A percentile compares a stretch with the other conserved stretches of the same genome.
These are phyloP conservation scores for Seira musarum DNA, from an alignment of 2,888 invertebrate species.

Conservation along the genomic window DNA sequence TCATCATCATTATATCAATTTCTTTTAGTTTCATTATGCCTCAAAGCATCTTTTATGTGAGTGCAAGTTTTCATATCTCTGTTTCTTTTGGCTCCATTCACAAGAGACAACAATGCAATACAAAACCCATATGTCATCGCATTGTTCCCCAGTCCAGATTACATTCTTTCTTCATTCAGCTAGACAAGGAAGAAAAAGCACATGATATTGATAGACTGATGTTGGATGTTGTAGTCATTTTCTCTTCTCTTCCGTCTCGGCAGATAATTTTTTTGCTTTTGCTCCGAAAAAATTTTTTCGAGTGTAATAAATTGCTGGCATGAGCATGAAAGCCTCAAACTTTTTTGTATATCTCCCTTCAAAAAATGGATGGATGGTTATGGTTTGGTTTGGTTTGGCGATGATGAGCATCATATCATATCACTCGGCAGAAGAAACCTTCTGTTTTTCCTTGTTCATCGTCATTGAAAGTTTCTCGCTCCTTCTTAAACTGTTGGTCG, in stretches of 20 bases:
- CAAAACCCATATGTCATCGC: conserved; percentile 50
- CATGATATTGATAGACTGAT: too few species aligned
- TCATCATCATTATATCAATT: too few species aligned
- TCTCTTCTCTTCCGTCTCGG: conserved; percentile 11
- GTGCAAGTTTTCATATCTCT: too few species aligned
- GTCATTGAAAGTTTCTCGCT: background rate
- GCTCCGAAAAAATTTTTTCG: conserved; percentile 65
- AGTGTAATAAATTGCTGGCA: conserved; percentile 70
- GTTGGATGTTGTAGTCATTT: conserved; percentile 27
- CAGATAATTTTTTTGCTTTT: conserved; percentile 8
- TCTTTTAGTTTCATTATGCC: too few species aligned
- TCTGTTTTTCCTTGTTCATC: too few species aligned
- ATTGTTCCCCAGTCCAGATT: conserved; percentile 32
- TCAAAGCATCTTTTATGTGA: too few species aligned
- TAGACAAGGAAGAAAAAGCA: too few species aligned
- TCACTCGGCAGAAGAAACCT: too few species aligned
- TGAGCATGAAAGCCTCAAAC: conserved; percentile 57
- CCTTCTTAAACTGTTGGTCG: background rate
- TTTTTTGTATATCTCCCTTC: conserved; percentile 46
- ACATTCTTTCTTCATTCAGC: too few species aligned
- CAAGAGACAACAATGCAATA: conserved; percentile 52
- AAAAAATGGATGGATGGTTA: conserved; percentile 57
- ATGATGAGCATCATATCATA: conserved; percentile 33
- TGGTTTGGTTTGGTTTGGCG: too few species aligned
- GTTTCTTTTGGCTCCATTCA: too few species aligned